Conservation (phyloP, 1,140 invertebrate genomes). For the Pararge aegeria region DNA sequence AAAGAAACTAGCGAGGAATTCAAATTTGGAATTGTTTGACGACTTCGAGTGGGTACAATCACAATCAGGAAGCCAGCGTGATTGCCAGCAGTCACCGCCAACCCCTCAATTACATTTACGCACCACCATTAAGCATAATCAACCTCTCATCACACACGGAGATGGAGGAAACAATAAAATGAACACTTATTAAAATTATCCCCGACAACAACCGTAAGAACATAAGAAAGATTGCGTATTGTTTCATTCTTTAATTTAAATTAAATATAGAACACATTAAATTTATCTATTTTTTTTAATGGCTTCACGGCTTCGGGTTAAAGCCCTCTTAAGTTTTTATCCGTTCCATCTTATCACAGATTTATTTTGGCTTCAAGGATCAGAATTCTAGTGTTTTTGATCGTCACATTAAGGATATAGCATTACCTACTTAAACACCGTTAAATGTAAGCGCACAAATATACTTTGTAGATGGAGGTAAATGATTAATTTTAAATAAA, state of each 20-base stretch:
- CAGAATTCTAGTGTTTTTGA: too few relatives aligned
- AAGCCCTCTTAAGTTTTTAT: too few relatives aligned
- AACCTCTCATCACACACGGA: constrained; percentile 68
- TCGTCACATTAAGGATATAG: too few relatives aligned
- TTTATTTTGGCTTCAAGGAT: too few relatives aligned
- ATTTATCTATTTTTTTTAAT: not conserved
- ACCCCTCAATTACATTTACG: constrained; percentile 69
- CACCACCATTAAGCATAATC: constrained; percentile 67
- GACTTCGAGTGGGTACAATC: constrained; percentile 45
- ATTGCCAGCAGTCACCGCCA: constrained; percentile 53
- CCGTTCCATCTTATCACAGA: too few relatives aligned
- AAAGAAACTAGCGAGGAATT: constrained; percentile 40
- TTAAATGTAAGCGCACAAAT: too few relatives aligned
- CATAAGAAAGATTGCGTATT: constrained; percentile 10
- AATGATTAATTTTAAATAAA: too few relatives aligned
- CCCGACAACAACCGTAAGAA: constrained; percentile 1
- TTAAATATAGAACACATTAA: constrained; percentile 10
- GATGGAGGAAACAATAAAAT: constrained; percentile 65
- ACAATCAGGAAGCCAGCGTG: constrained; percentile 57
- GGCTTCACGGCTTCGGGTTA: not conserved
- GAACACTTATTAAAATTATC: constrained; percentile 35
- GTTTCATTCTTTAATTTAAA: constrained; percentile 7
- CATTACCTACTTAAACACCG: too few relatives aligned
- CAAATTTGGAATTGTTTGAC: constrained; percentile 48
- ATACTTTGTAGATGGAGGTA: too few relatives aligned